A percentile compares a stretch with the other conserved stretches of the same genome.
Evolutionary conservation across 2,797 vertebrate genomes (phyloP).

Genomic region (Telmatherina bonti): DNA sequence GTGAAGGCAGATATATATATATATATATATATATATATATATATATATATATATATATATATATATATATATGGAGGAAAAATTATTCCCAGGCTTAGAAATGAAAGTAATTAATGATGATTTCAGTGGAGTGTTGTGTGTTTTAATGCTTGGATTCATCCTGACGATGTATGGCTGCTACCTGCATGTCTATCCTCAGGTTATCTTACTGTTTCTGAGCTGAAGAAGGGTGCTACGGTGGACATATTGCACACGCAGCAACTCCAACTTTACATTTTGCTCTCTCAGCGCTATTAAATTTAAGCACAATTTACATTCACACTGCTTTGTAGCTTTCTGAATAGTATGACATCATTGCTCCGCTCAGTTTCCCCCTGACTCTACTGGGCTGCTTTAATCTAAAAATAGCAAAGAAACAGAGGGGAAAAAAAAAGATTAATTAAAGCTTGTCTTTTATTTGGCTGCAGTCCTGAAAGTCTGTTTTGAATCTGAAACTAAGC

Average conservation of each 20-base stretch:
- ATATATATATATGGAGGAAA: not conserved
- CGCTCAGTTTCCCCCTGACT: conserved; percentile 26
- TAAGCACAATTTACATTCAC: conserved; percentile 51
- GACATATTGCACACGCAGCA: conserved; percentile 71
- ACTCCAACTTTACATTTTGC: conserved; percentile 64
- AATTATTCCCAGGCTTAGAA: not conserved
- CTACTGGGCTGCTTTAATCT: conserved; percentile 25
- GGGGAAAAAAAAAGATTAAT: conserved; percentile 19
- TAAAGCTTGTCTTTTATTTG: conserved; percentile 23
- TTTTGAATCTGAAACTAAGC: conserved; percentile 50
- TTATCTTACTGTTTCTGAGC: conserved; percentile 24
- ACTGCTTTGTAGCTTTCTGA: conserved; percentile 48
- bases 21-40: not conserved
- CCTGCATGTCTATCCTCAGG: conserved; percentile 41
- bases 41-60: not conserved
- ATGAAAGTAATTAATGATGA: not conserved
- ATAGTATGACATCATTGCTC: conserved; percentile 71
- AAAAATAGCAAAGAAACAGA: conserved; percentile 11
- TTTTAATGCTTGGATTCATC: conserved; percentile 37
- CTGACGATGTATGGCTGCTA: conserved; percentile 36
- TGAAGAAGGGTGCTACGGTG: conserved; percentile 3
- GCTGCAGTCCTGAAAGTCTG: conserved; percentile 15
- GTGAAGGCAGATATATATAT: not conserved
- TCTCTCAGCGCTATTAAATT: conserved; percentile 62
- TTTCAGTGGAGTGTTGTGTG: not conserved